Percentiles rank a stretch among this genome's conserved stretches.
phyloP scores from a whole-genome alignment of 2,113 vertebrate species.

The Saguinus midas region DNA sequence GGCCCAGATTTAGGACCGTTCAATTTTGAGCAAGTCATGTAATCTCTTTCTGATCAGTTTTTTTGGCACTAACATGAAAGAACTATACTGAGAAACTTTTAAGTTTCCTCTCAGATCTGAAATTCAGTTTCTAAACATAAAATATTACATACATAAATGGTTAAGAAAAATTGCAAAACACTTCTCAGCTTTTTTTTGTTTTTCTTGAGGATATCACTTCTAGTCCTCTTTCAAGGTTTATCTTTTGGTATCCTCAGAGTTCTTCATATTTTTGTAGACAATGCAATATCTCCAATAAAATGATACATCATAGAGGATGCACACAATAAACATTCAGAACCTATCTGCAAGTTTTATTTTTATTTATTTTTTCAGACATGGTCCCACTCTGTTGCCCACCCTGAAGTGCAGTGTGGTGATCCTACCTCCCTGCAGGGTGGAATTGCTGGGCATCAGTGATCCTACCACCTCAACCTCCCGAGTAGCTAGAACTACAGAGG shows the following conservation, averaged over 20 bases:
- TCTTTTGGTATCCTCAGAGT: background rate
- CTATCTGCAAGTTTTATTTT: background rate
- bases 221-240: background rate
- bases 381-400: too few relatives aligned
- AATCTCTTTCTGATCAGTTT: background rate
- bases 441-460: too few relatives aligned
- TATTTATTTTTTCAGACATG: too few relatives aligned
- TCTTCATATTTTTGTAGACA: background rate
- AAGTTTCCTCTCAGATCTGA: background rate
- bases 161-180: background rate
- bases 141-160: background rate
- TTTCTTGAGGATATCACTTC: background rate
- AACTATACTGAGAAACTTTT: background rate
- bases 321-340: background rate
- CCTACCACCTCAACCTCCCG: too few relatives aligned
- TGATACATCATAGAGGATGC: background rate
- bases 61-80: background rate
- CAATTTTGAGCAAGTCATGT: background rate
- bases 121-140: background rate
- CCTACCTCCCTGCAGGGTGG: too few relatives aligned
- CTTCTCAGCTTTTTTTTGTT: background rate
- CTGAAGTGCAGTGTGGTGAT: too few relatives aligned
- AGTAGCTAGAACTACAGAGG: too few relatives aligned
- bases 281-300: constrained; percentile 14
- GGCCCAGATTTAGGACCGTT: background rate